phyloP scores from a whole-genome alignment of 2,888 invertebrate species.

The Epistrophella euchroma region DNA sequence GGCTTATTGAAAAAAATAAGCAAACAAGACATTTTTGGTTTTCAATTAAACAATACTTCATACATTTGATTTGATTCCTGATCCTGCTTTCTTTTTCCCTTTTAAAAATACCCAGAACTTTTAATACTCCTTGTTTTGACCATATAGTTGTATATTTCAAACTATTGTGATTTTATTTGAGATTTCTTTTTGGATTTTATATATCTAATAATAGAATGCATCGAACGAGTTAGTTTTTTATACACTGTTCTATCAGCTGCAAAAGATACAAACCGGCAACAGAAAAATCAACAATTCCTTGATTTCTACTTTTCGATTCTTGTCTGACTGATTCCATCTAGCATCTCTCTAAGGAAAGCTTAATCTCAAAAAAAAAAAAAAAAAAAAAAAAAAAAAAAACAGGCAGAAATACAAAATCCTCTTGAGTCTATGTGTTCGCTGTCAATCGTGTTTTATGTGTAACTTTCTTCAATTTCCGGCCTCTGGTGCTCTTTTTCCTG shows the following conservation, averaged over 20 bases:
- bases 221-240: background rate
- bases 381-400: conserved; percentile 4
- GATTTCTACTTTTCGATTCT: conserved; percentile 39
- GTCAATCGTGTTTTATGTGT: conserved; percentile 35
- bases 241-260: background rate
- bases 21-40: too few species aligned
- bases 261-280: background rate
- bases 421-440: conserved; percentile 14
- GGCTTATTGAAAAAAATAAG: too few species aligned
- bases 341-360: conserved; percentile 27
- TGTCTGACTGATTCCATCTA: conserved; percentile 33
- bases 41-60: too few species aligned
- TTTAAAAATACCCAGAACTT: too few species aligned
- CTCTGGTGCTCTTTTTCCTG: background rate
- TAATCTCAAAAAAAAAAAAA: conserved; percentile 4
- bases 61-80: too few species aligned
- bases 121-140: too few species aligned
- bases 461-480: conserved; percentile 44
- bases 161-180: too few species aligned
- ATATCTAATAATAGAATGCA: background rate
- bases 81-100: too few species aligned
- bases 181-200: too few species aligned
- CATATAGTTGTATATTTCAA: too few species aligned
- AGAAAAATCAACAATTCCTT: conserved; percentile 41
- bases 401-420: conserved; percentile 5